Evolutionary conservation across 2,888 invertebrate species (phyloP).

Genomic region (Exocentrus adspersus): DNA sequence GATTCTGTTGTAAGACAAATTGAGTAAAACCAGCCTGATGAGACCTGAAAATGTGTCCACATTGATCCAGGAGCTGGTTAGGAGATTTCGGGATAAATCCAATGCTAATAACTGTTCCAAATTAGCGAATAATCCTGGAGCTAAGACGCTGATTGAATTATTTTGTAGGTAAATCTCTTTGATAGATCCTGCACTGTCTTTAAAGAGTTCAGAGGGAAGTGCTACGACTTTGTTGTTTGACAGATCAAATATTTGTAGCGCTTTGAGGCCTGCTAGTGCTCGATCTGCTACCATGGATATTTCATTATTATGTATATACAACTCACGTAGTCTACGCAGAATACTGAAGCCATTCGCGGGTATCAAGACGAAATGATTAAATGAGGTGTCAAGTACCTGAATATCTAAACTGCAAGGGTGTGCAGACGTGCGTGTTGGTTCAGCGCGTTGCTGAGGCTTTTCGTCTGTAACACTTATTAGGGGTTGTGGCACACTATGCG

Average conservation of each 20-base stretch:
- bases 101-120: constrained; percentile 82
- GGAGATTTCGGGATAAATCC: constrained; percentile 86
- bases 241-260: constrained; percentile 85
- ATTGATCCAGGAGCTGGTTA: constrained; percentile 88
- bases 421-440: constrained; percentile 55
- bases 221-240: constrained; percentile 91
- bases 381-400: constrained; percentile 84
- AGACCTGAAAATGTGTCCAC: constrained; percentile 87
- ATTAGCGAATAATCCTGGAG: constrained; percentile 87
- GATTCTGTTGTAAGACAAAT: constrained; percentile 86
- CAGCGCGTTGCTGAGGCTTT: constrained; percentile 60
- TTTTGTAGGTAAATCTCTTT: constrained; percentile 92
- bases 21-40: constrained; percentile 86
- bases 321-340: constrained; percentile 78
- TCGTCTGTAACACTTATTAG: constrained; percentile 72
- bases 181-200: constrained; percentile 80
- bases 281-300: constrained; percentile 88
- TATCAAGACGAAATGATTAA: constrained; percentile 85
- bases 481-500: constrained; percentile 70
- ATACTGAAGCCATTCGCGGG: constrained; percentile 86
- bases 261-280: constrained; percentile 82
- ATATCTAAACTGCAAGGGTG: constrained; percentile 80
- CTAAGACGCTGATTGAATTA: constrained; percentile 87
- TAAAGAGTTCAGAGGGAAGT: constrained; percentile 86
- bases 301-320: constrained; percentile 89